Evolutionary conservation across 2,888 invertebrate genomes (phyloP).

Genomic region (Entomobrya proxima): DNA sequence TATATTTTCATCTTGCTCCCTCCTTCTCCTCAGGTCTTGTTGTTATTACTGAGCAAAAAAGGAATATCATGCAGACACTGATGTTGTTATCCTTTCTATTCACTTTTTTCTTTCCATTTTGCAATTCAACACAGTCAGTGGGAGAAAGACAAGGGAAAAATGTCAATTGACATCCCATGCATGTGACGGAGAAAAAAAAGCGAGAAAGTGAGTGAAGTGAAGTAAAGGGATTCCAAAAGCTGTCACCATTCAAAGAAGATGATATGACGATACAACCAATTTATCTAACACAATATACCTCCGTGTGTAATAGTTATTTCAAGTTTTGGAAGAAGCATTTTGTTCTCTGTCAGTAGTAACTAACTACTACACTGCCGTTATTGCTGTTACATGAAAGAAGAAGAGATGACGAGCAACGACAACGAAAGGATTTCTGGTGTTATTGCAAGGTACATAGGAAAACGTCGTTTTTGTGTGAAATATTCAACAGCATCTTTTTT

Average conservation of each 20-base stretch:
- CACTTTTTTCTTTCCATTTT: neutral
- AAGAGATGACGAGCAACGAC: neutral
- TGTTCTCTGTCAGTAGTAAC: slow-evolving; percentile 20
- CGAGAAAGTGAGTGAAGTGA: neutral
- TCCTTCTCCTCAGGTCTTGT: neutral
- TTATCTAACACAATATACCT: slow-evolving; percentile 14
- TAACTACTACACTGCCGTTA: slow-evolving; percentile 1
- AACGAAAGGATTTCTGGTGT: neutral
- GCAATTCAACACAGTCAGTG: neutral
- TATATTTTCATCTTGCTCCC: slow-evolving; percentile 4
- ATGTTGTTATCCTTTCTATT: slow-evolving; percentile 41
- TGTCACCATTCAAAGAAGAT: slow-evolving; percentile 42
- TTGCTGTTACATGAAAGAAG: neutral
- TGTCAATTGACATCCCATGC: slow-evolving; percentile 53
- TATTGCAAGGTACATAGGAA: slow-evolving; percentile 21
- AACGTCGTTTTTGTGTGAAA: slow-evolving; percentile 34
- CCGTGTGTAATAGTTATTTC: neutral
- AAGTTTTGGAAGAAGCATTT: neutral
- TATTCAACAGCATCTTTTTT: slow-evolving; percentile 28
- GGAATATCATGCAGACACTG: neutral
- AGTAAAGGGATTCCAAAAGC: slow-evolving; percentile 37
- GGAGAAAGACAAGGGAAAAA: slow-evolving; percentile 24
- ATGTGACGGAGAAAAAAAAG: neutral
- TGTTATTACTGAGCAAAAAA: neutral
- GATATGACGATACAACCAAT: slow-evolving; percentile 54